Conservation (phyloP, 2,113 vertebrate species). For the Rutilus rutilus region DNA sequence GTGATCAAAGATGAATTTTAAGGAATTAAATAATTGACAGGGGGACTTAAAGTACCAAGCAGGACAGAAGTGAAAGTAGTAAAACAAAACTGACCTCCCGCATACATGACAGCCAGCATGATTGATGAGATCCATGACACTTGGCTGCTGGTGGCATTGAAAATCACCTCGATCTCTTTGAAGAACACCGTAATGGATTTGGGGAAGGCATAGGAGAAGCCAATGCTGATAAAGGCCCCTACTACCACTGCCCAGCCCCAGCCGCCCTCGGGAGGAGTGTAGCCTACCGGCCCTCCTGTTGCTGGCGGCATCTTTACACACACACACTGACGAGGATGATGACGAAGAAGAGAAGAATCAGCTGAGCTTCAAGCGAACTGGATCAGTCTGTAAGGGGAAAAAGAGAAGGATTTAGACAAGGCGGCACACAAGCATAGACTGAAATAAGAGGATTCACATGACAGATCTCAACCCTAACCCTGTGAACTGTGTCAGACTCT, state of each 20-base stretch:
- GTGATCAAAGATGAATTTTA: too few species aligned
- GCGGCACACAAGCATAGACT: background rate
- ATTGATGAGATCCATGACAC: slow-evolving; percentile 98
- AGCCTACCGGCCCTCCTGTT: slow-evolving; percentile 83
- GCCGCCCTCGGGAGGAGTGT: slow-evolving; percentile 93
- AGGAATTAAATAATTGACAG: too few species aligned
- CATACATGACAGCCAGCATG: slow-evolving; percentile 97
- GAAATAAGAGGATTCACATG: background rate
- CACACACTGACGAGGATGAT: slow-evolving; percentile 1
- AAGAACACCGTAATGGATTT: slow-evolving; percentile 99
- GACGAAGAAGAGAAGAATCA: background rate
- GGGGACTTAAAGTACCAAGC: too few species aligned
- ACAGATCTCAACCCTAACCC: background rate
- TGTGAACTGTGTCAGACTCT: background rate
- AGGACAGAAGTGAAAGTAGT: background rate
- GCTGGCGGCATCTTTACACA: slow-evolving; percentile 81
- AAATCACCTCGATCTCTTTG: slow-evolving; percentile 95
- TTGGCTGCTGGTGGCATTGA: slow-evolving; percentile 87
- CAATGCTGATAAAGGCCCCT: slow-evolving; percentile 95
- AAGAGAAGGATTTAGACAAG: background rate
- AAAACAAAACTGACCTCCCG: slow-evolving; percentile 80
- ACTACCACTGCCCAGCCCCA: slow-evolving; percentile 96
- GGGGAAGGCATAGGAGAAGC: slow-evolving; percentile 96
- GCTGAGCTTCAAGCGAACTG: slow-evolving; percentile 5
- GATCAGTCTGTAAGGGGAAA: slow-evolving; percentile 17